Evolutionary conservation across 2,113 vertebrate genomes (phyloP).

Genomic region (Cygnus buccinator): DNA sequence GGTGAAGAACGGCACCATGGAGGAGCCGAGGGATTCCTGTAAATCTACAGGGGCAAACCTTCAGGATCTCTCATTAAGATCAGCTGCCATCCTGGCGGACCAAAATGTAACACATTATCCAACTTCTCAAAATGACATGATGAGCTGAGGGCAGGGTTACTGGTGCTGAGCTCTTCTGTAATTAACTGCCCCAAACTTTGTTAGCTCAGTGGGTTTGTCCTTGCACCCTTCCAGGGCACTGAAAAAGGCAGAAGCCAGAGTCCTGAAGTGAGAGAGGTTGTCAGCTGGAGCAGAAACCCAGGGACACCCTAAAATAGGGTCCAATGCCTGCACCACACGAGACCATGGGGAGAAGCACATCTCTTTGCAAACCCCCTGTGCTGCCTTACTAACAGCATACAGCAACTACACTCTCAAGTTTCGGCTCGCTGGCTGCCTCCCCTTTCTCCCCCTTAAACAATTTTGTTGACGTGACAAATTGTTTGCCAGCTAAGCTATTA

Average conservation of each 20-base stretch:
- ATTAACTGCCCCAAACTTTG: not conserved
- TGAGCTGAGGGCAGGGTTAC: not conserved
- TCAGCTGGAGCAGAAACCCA: not conserved
- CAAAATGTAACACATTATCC: not conserved
- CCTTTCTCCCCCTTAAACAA: not conserved
- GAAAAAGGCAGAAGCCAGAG: not conserved
- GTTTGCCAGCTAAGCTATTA: conserved; percentile 12
- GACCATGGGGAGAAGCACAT: not conserved
- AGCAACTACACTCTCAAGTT: rapidly evolving
- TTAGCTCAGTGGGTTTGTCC: not conserved
- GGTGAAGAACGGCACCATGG: not conserved
- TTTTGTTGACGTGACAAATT: conserved; percentile 2
- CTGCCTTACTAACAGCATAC: not conserved
- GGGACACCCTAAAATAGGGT: not conserved
- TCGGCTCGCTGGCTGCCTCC: not conserved
- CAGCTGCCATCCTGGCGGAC: not conserved
- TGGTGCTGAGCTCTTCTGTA: not conserved
- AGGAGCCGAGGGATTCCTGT: not conserved
- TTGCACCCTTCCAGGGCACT: not conserved
- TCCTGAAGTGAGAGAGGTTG: not conserved
- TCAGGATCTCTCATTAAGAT: conserved; percentile 18
- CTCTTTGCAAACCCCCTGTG: not conserved
- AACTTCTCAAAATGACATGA: not conserved
- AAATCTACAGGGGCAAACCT: not conserved
- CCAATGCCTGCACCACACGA: rapidly evolving